Evolutionary conservation across 2,113 vertebrate species (phyloP).

Genomic region (Cricetomys ansorgei): DNA sequence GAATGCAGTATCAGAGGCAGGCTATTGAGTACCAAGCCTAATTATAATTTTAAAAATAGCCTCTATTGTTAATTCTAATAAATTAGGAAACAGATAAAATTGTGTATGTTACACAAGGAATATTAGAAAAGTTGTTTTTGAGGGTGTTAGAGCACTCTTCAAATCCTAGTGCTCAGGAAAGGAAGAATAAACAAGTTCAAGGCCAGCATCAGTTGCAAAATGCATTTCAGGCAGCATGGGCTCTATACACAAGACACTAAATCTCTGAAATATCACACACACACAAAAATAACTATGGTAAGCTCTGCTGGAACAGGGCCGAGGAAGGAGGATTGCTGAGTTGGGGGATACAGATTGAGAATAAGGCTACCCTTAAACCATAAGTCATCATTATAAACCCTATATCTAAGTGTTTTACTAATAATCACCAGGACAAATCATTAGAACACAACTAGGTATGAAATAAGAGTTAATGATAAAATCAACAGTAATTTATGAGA

Average conservation of each 20-base stretch:
- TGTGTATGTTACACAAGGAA: not conserved
- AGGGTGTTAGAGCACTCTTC: not conserved
- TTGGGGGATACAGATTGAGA: not conserved
- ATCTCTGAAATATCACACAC: not conserved
- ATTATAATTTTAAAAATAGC: not conserved
- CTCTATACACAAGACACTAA: not conserved
- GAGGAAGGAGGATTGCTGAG: not conserved
- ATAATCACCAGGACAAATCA: not conserved
- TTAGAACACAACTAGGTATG: no score
- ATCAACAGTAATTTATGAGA: no score
- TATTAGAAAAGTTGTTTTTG: not conserved
- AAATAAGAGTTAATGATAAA: not conserved
- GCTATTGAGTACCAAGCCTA: not conserved
- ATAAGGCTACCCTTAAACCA: no score
- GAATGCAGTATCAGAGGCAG: constrained; percentile 46
- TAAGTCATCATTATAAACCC: not conserved
- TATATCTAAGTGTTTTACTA: not conserved
- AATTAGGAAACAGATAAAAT: not conserved
- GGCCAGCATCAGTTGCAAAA: not conserved
- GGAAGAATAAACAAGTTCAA: not conserved
- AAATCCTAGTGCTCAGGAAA: not conserved
- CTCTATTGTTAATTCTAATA: not conserved
- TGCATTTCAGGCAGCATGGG: not conserved
- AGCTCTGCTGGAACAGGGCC: no score
- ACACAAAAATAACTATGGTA: no score